Evolutionary conservation across 1,140 invertebrate species (phyloP).

Genomic region (Apocrypta bakeri): DNA sequence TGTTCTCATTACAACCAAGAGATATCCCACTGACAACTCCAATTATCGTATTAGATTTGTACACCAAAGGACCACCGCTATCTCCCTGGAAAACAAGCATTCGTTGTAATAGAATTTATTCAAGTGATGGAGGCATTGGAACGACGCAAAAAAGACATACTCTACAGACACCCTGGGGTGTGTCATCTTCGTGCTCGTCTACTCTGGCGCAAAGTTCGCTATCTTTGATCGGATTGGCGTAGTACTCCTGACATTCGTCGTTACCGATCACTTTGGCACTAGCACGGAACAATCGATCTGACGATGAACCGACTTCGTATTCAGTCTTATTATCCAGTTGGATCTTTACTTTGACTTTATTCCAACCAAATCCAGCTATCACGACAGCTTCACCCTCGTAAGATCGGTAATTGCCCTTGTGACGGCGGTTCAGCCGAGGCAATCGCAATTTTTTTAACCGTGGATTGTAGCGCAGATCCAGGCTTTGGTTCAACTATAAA

Average conservation of each 20-base stretch:
- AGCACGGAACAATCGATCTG: slow-evolving; percentile 1
- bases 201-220: slow-evolving; percentile 38
- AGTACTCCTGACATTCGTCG: slow-evolving; percentile 11
- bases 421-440: neutral
- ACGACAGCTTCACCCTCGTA: neutral
- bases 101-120: neutral
- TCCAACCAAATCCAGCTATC: slow-evolving; percentile 37
- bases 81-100: slow-evolving; percentile 14
- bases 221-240: neutral
- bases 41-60: slow-evolving; percentile 38
- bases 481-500: slow-evolving; percentile 25
- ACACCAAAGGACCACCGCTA: slow-evolving; percentile 41
- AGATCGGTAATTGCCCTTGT: neutral
- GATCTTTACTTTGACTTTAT: slow-evolving; percentile 24
- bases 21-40: slow-evolving; percentile 38
- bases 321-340: neutral
- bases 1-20: slow-evolving; percentile 43
- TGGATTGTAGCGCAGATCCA: slow-evolving; percentile 10
- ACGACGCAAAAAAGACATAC: no score
- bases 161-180: slow-evolving; percentile 41
- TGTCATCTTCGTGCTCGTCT: slow-evolving; percentile 18
- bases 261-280: slow-evolving; percentile 27
- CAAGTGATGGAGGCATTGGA: no score
- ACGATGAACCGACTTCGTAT: slow-evolving; percentile 36
- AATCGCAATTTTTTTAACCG: slow-evolving; percentile 9